Conservation (phyloP, 1,140 invertebrate genomes). For the Neoseiulus cucumeris region DNA sequence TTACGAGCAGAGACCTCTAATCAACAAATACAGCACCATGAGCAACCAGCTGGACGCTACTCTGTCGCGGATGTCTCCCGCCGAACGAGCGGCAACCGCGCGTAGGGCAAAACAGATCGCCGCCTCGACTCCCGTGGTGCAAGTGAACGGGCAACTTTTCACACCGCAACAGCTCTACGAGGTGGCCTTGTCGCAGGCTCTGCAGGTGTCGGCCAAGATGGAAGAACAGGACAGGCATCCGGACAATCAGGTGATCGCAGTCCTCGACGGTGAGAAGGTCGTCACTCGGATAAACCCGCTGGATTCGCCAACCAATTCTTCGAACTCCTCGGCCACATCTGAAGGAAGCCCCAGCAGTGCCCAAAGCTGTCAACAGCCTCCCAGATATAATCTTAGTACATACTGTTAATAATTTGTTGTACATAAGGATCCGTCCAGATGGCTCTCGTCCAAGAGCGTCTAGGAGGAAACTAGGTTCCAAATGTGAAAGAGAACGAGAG, state of each 20-base stretch:
- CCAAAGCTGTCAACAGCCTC: not conserved
- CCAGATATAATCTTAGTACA: slow-evolving; percentile 18
- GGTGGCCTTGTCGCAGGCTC: not conserved
- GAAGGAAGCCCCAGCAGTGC: slow-evolving; percentile 8
- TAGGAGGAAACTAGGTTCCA: too few species aligned
- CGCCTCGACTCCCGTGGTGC: not conserved
- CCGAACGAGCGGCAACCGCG: not conserved
- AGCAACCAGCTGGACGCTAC: slow-evolving; percentile 2
- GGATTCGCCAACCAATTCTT: slow-evolving; percentile 10
- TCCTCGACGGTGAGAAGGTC: slow-evolving; percentile 57
- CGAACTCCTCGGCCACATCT: not conserved
- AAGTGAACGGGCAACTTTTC: slow-evolving; percentile 6
- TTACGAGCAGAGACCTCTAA: not conserved
- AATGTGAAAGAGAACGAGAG: too few species aligned
- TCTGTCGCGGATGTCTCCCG: not conserved
- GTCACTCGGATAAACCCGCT: slow-evolving; percentile 52
- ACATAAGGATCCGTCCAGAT: slow-evolving; percentile 14
- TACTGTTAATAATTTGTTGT: slow-evolving; percentile 18
- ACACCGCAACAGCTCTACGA: slow-evolving; percentile 7
- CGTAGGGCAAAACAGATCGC: slow-evolving; percentile 3
- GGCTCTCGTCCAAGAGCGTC: not conserved
- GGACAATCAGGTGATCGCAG: slow-evolving; percentile 38
- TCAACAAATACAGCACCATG: not conserved
- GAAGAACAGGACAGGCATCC: not conserved
- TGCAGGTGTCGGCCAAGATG: slow-evolving; percentile 6